Evolutionary conservation across 1,140 invertebrate genomes (phyloP).

Genomic region (Nymphalis io): DNA sequence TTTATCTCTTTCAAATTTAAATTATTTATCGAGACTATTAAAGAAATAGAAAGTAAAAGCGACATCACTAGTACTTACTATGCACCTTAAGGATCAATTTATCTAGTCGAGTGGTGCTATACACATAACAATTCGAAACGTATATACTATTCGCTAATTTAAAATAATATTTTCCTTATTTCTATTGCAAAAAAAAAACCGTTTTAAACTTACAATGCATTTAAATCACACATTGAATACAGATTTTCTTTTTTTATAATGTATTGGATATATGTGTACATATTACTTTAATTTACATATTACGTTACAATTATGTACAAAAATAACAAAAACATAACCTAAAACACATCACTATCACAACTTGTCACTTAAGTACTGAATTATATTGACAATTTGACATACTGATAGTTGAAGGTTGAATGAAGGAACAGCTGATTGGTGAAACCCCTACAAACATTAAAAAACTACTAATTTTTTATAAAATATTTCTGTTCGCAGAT

Average conservation of each 20-base stretch:
- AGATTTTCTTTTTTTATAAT: too few species aligned
- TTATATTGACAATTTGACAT: not conserved
- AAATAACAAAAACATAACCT: slow-evolving; percentile 34
- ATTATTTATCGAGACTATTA: not conserved
- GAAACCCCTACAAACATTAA: not conserved
- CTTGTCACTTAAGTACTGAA: slow-evolving; percentile 30
- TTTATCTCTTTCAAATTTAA: not conserved
- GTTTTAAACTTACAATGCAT: too few species aligned
- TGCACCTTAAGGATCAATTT: too few species aligned
- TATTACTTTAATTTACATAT: not conserved
- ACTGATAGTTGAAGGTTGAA: slow-evolving; percentile 41
- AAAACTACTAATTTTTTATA: not conserved
- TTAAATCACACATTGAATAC: too few species aligned
- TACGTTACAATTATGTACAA: slow-evolving; percentile 4
- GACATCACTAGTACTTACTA: not conserved
- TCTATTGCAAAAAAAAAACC: too few species aligned
- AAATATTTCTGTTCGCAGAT: not conserved
- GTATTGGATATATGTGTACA: not conserved
- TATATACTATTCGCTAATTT: too few species aligned
- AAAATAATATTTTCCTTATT: too few species aligned
- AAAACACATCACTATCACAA: slow-evolving; percentile 31
- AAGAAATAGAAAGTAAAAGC: slow-evolving; percentile 1
- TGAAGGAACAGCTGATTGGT: slow-evolving; percentile 53
- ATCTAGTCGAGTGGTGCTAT: too few species aligned
- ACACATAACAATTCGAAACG: too few species aligned